Evolutionary conservation across 2,888 invertebrate genomes (phyloP).

Genomic region (Polyploca ridens): DNA sequence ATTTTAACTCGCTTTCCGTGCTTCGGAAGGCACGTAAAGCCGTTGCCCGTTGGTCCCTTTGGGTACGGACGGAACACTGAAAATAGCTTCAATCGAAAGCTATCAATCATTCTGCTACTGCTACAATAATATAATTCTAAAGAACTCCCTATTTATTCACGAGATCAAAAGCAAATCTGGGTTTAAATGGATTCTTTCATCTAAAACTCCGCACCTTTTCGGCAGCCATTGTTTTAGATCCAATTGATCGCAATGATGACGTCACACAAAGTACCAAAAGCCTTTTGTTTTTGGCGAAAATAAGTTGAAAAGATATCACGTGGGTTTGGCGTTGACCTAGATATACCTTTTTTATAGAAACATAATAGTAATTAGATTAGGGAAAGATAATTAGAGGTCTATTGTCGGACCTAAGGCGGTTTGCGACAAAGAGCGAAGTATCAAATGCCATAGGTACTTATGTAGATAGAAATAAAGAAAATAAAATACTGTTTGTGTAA

Average conservation of each 20-base stretch:
- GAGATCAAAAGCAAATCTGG: neutral
- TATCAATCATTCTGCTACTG: slow-evolving; percentile 6
- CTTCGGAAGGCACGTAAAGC: too few relatives aligned
- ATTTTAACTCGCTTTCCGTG: too few relatives aligned
- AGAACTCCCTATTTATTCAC: neutral
- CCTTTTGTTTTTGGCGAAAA: neutral
- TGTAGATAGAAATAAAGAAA: too few relatives aligned
- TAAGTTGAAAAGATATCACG: neutral
- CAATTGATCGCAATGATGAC: neutral
- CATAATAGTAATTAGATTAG: too few relatives aligned
- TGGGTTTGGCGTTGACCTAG: neutral
- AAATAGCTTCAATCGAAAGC: neutral
- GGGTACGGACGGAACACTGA: too few relatives aligned
- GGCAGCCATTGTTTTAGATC: neutral
- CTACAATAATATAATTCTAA: neutral
- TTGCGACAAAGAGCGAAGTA: too few relatives aligned
- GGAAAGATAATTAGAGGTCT: too few relatives aligned
- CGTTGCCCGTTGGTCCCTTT: too few relatives aligned
- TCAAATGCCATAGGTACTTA: too few relatives aligned
- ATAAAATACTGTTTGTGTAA: too few relatives aligned
- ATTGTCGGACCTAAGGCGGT: too few relatives aligned
- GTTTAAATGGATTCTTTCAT: neutral
- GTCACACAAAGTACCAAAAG: neutral
- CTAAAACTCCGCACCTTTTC: neutral
- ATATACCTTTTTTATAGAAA: neutral